Evolutionary conservation across 2,113 vertebrate genomes (phyloP).

Genomic region (Brachyhypopomus gauderio): DNA sequence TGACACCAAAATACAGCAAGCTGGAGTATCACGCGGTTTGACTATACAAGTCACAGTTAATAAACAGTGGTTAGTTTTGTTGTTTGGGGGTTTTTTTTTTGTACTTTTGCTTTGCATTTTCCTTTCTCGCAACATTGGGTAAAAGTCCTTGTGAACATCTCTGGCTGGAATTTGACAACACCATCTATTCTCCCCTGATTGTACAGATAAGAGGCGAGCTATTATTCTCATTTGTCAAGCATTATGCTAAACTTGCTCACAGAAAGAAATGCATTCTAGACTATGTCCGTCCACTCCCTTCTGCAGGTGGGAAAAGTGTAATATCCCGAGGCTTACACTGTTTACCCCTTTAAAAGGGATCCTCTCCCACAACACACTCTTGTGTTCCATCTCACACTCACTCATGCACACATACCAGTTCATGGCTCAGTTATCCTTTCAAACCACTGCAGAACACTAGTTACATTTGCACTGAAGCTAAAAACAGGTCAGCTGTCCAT

Average conservation of each 20-base stretch:
- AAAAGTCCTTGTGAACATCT: conserved; percentile 45
- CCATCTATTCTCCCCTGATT: conserved; percentile 60
- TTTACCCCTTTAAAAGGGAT: conserved; percentile 1
- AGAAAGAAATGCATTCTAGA: conserved; percentile 49
- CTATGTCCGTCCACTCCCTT: conserved; percentile 32
- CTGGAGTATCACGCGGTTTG: conserved; percentile 9
- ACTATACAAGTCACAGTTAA: conserved; percentile 37
- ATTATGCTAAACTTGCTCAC: conserved; percentile 55
- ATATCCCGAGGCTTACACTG: neutral
- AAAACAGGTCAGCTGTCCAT: neutral
- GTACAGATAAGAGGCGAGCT: conserved; percentile 44
- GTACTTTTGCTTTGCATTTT: too few relatives aligned
- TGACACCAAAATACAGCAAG: neutral
- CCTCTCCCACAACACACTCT: neutral
- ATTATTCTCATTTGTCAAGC: conserved; percentile 56
- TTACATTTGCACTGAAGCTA: too few relatives aligned
- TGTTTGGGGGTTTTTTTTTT: neutral
- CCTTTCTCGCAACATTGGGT: conserved; percentile 23
- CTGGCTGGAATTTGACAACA: conserved; percentile 56
- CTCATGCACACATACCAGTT: neutral
- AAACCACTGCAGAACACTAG: too few relatives aligned
- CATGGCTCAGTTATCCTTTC: too few relatives aligned
- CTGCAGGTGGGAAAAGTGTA: neutral
- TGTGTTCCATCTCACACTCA: neutral
- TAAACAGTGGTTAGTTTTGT: conserved; percentile 3